These are phyloP conservation scores for Sisor rabdophorus DNA, from an alignment of 2,113 vertebrate genomes.

Conservation along the genomic window DNA sequence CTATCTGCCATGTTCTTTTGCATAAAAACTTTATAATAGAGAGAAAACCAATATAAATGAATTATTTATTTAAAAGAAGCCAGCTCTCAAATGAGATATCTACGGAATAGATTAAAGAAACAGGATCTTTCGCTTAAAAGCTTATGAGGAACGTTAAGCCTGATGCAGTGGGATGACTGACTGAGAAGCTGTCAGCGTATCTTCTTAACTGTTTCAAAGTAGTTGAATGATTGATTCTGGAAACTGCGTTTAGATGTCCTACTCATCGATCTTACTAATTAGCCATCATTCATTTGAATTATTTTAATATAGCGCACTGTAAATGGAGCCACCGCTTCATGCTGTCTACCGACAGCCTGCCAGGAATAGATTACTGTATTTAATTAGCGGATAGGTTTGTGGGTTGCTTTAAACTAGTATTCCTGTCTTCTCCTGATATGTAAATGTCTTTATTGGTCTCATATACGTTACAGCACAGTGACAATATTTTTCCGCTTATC, in stretches of 20 bases:
- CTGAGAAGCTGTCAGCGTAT: constrained; percentile 19
- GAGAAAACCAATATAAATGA: not conserved
- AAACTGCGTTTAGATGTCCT: constrained; percentile 23
- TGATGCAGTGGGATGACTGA: not conserved
- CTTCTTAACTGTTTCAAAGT: constrained; percentile 18
- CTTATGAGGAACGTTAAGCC: not conserved
- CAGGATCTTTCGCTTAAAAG: not conserved
- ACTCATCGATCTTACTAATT: constrained; percentile 21
- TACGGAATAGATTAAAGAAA: not conserved
- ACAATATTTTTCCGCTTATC: too few relatives aligned
- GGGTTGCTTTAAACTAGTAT: not conserved
- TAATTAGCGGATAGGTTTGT: constrained; percentile 18
- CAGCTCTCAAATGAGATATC: too few relatives aligned
- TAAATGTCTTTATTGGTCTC: too few relatives aligned
- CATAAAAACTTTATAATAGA: not conserved
- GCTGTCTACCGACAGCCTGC: constrained; percentile 12
- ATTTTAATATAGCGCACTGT: constrained; percentile 31
- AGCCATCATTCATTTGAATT: constrained; percentile 32
- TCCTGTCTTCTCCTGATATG: too few relatives aligned
- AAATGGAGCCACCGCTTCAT: constrained; percentile 9
- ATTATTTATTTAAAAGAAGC: too few relatives aligned
- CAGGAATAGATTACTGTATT: constrained; percentile 26
- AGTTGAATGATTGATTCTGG: constrained; percentile 33
- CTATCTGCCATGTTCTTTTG: not conserved
- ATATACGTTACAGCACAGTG: too few relatives aligned